phyloP scores from a whole-genome alignment of 92 coral and sea anemone species.

The Pocillopora grandis region DNA sequence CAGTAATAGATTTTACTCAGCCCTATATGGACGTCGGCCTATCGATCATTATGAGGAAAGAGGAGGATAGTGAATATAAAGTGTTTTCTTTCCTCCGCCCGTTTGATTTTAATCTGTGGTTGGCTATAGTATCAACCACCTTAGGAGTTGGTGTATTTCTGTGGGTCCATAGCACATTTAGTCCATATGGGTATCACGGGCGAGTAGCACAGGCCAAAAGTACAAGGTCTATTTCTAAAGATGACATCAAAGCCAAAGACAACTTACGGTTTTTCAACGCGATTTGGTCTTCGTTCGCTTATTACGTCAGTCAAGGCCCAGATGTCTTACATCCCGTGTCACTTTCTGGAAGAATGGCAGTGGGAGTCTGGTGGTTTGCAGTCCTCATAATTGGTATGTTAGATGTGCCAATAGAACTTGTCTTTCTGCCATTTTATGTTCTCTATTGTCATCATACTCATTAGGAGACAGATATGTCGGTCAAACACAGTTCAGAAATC shows the following conservation, averaged over 20 bases:
- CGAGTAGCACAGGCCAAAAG: slow-evolving; percentile 59
- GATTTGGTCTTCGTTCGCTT: slow-evolving; percentile 75
- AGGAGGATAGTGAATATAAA: slow-evolving; percentile 56
- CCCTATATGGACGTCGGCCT: slow-evolving; percentile 81
- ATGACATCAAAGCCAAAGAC: slow-evolving; percentile 40
- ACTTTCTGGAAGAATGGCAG: slow-evolving; percentile 71
- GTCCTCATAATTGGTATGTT: slow-evolving; percentile 67
- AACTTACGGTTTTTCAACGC: slow-evolving; percentile 60
- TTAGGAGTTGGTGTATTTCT: slow-evolving; percentile 66
- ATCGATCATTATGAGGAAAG: slow-evolving; percentile 64
- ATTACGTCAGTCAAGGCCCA: slow-evolving; percentile 85
- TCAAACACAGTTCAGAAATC: background rate
- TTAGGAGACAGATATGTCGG: background rate
- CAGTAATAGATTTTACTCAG: slow-evolving; percentile 69
- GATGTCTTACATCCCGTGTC: slow-evolving; percentile 74
- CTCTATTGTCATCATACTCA: background rate
- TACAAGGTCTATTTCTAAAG: slow-evolving; percentile 27
- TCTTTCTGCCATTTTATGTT: too few species aligned
- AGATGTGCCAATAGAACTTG: background rate
- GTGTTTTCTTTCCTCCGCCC: slow-evolving; percentile 75
- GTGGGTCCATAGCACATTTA: slow-evolving; percentile 68
- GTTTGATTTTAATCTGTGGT: slow-evolving; percentile 69
- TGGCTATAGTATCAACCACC: slow-evolving; percentile 67
- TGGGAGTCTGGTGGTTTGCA: slow-evolving; percentile 85
- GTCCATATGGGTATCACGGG: slow-evolving; percentile 80